Conservation (phyloP, 2,113 vertebrate species). For the Chinchilla lanigera region DNA sequence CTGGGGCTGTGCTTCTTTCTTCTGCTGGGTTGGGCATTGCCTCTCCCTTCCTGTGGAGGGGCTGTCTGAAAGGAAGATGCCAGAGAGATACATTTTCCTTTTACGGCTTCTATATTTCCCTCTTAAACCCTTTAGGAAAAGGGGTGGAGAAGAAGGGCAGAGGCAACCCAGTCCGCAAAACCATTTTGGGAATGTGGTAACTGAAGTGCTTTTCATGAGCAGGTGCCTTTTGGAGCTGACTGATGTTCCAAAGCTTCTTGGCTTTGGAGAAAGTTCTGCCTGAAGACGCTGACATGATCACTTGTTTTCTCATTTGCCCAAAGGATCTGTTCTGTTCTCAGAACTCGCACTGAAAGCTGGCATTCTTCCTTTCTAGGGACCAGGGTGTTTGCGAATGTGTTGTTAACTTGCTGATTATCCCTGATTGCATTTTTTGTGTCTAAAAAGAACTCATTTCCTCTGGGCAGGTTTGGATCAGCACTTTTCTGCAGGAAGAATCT, state of each 20-base stretch:
- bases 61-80: not conserved
- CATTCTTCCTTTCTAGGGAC: constrained; percentile 77
- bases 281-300: constrained; percentile 75
- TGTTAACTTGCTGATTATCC: constrained; percentile 80
- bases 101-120: not conserved
- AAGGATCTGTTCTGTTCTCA: constrained; percentile 73
- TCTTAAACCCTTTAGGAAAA: not conserved
- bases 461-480: constrained; percentile 82
- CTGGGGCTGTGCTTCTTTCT: not conserved
- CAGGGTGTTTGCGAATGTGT: constrained; percentile 71
- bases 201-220: constrained; percentile 38
- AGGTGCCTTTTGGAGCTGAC: constrained; percentile 66
- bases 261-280: constrained; percentile 68
- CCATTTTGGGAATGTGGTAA: not conserved
- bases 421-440: constrained; percentile 78
- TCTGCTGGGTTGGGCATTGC: not conserved
- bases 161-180: not conserved
- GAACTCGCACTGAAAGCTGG: constrained; percentile 62
- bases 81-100: not conserved
- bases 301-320: constrained; percentile 62
- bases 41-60: not conserved
- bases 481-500: constrained; percentile 71
- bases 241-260: constrained; percentile 29
- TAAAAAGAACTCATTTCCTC: constrained; percentile 81
- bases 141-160: not conserved